Evolutionary conservation across 23 tunicate genomes (phyloP), one percentile per base, ranked within the genome.

Genomic region (Aplidium turbinatum): DNA sequence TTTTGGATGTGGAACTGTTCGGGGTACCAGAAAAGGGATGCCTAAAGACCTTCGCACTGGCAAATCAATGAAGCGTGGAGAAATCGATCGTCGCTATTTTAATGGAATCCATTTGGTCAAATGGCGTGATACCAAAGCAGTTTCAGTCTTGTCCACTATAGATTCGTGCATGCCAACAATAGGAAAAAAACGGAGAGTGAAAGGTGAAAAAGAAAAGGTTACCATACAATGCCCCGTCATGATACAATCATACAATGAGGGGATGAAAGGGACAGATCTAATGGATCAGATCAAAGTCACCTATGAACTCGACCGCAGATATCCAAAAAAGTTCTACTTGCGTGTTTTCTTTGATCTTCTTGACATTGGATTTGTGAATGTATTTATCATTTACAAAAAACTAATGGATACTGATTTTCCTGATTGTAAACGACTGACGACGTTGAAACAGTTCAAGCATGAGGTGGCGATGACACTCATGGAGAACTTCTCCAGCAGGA

Each of bases 201-300:
- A 60, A 60, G 35, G 36, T 30, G 11, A 65, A 65, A 50, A 18
- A 6, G 72, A 23, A 36, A 65, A 65, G 50, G 72, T 38, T 18
- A 28, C 36, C 18, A 50, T 65, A 35, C 36, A 26, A 38, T 48
- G 19, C 4, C 72, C 72, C 18, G 48, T 50, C 11, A 65, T 65
- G 72, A 50, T 65, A 4, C 50, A 65, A 35, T 36, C 27, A 7
- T 65, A 65, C 72, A 65, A 65, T 50, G 38, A 65, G 22, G 16
- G 31, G 29, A 65, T 65, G 50, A 35, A 28, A 65, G 72, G 50
- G 19, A 65, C 72, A 11, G 50, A 65, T 65, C 61, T n/a, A 50
- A 65, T 65, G 27, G 38, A 21, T 36, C 36, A 21, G 38, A 9
- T 9, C 13, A 42, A 9, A 42, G 48, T 42, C 48, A 42, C 9